phyloP scores from a whole-genome alignment of 2,888 invertebrate genomes.

The Drosophila mayaguana region DNA sequence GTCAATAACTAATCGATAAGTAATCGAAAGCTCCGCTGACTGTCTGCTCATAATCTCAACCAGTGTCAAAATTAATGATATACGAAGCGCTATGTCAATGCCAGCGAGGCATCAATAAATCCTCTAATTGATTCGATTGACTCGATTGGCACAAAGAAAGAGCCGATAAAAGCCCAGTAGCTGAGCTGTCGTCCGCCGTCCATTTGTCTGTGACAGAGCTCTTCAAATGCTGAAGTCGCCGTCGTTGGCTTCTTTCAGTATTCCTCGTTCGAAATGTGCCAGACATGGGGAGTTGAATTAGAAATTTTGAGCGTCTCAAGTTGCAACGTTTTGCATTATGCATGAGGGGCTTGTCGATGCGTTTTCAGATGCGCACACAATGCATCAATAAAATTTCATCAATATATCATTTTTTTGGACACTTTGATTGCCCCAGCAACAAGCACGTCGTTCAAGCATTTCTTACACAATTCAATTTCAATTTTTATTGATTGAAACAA shows the following conservation, averaged over 20 bases:
- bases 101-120: conserved; percentile 64
- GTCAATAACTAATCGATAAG: conserved; percentile 12
- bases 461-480: conserved; percentile 63
- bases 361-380: conserved; percentile 70
- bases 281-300: conserved; percentile 54
- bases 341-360: conserved; percentile 56
- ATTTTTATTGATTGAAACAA: conserved; percentile 59
- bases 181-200: conserved; percentile 22
- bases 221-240: conserved; percentile 22
- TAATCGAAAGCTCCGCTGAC: conserved; percentile 1
- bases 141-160: conserved; percentile 43
- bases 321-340: conserved; percentile 71
- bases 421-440: conserved; percentile 52
- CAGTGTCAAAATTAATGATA: conserved; percentile 51
- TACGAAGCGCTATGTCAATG: conserved; percentile 59
- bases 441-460: conserved; percentile 38
- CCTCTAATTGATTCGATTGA: conserved; percentile 71
- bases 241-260: background rate
- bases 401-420: conserved; percentile 72
- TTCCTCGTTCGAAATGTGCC: conserved; percentile 46
- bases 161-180: conserved; percentile 67
- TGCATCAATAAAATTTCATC: conserved; percentile 70
- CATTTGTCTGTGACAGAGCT: conserved; percentile 14
- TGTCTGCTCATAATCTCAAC: conserved; percentile 10
- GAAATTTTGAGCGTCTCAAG: conserved; percentile 69